Percentiles rank a stretch among this genome's conserved stretches.
phyloP scores from a whole-genome alignment of 2,113 vertebrate species.

The human (Homo sapiens) region GRCh38 chr1:230165001-230165500 shows the following conservation, averaged over 20 bases:
- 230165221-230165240: background rate
- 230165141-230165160: background rate
- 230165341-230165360: background rate
- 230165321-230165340: constrained; percentile 38
- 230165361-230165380: constrained; percentile 36
- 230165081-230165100: constrained; percentile 6
- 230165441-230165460: constrained; percentile 5
- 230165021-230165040: background rate
- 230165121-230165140: constrained; percentile 8
- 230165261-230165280: constrained; percentile 36
- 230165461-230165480: background rate
- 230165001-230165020: background rate
- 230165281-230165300: constrained; percentile 50
- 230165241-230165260: constrained; percentile 51
- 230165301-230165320: constrained; percentile 9
- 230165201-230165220: constrained; percentile 43
- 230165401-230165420: background rate
- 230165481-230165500: background rate
- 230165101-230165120: constrained; percentile 55
- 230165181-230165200: constrained; percentile 11
- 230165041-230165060: background rate
- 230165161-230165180: background rate
- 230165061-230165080: background rate
- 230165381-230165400: constrained; percentile 43
- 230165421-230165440: background rate